Percentiles rank a stretch among this genome's conserved stretches.
phyloP scores from a whole-genome alignment of 2,888 invertebrate species.

The Lottia gigantea region DNA sequence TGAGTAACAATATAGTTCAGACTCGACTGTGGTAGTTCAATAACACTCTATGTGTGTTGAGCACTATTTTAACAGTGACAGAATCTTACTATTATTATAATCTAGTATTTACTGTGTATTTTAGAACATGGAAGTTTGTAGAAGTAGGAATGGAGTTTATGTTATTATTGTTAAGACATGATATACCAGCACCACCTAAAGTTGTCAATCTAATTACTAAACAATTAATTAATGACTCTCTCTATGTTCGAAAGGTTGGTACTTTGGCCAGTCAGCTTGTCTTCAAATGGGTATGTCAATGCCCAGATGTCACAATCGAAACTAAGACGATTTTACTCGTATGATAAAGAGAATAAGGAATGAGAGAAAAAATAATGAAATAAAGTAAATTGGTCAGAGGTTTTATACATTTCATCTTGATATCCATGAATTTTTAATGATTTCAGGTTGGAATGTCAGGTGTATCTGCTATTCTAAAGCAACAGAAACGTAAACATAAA shows the following conservation, averaged over 20 bases:
- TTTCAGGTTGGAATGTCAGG: constrained; percentile 74
- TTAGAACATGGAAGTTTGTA: constrained; percentile 85
- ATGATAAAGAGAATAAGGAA: no score
- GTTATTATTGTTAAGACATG: constrained; percentile 78
- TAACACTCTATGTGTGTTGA: no score
- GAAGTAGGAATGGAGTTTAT: constrained; percentile 81
- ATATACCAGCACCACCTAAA: constrained; percentile 75
- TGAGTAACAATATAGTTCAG: no score
- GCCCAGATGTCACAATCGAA: no score
- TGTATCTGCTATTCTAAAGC: constrained; percentile 76
- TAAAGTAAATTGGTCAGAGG: not conserved
- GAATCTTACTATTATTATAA: not conserved
- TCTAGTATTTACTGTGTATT: constrained; percentile 29
- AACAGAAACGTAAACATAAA: constrained; percentile 78
- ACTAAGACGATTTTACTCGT: no score
- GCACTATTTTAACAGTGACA: no score
- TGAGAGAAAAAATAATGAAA: no score
- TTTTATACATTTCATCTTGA: not conserved
- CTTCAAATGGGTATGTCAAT: no score
- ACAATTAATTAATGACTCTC: constrained; percentile 80
- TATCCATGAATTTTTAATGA: constrained; percentile 30
- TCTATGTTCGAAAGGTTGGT: constrained; percentile 78
- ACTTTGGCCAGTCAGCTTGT: no score
- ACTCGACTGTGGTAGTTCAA: no score
- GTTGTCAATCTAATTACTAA: constrained; percentile 77